Percentiles rank a stretch among this genome's conserved stretches.
Evolutionary conservation across 2,113 vertebrate species (phyloP).

Genomic region (Hippocampus comes): DNA sequence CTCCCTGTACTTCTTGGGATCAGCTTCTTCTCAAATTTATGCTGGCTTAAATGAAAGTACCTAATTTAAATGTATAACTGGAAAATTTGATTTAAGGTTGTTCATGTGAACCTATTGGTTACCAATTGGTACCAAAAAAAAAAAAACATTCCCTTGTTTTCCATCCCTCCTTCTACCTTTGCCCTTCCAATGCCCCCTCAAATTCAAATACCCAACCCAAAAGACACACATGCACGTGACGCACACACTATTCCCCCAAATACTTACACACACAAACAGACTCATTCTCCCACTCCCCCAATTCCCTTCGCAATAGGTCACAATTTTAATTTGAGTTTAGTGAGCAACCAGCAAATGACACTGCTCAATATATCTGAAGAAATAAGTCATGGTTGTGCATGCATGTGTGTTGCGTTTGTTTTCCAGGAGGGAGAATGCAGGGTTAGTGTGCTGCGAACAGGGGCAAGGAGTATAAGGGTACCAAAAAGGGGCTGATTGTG

Average conservation of each 20-base stretch:
- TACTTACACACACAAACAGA: slow-evolving; percentile 33
- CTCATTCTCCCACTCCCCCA: slow-evolving; percentile 6
- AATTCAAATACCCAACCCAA: slow-evolving; percentile 51
- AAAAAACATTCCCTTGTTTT: background rate
- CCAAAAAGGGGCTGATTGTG: slow-evolving; percentile 40
- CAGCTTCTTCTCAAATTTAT: slow-evolving; percentile 18
- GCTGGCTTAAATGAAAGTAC: slow-evolving; percentile 10
- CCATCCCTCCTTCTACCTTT: slow-evolving; percentile 3
- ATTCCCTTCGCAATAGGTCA: slow-evolving; percentile 36
- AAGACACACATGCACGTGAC: slow-evolving; percentile 34
- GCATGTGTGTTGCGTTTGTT: slow-evolving; percentile 27
- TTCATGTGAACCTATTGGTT: background rate
- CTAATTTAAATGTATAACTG: background rate
- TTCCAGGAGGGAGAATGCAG: slow-evolving; percentile 27
- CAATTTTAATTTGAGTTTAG: slow-evolving; percentile 55
- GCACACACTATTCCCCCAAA: slow-evolving; percentile 22
- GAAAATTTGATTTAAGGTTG: slow-evolving; percentile 4
- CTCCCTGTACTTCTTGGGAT: slow-evolving; percentile 48
- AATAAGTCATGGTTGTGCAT: slow-evolving; percentile 32
- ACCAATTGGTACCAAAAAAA: background rate
- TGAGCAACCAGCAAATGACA: slow-evolving; percentile 52
- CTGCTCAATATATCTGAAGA: slow-evolving; percentile 33
- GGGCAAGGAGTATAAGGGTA: slow-evolving; percentile 31
- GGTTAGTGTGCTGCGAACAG: slow-evolving; percentile 33
- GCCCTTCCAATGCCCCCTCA: slow-evolving; percentile 38